Evolutionary conservation across 2,888 invertebrate species (phyloP), one percentile per base, ranked within the genome.

Genomic region (Baccha elongata): DNA sequence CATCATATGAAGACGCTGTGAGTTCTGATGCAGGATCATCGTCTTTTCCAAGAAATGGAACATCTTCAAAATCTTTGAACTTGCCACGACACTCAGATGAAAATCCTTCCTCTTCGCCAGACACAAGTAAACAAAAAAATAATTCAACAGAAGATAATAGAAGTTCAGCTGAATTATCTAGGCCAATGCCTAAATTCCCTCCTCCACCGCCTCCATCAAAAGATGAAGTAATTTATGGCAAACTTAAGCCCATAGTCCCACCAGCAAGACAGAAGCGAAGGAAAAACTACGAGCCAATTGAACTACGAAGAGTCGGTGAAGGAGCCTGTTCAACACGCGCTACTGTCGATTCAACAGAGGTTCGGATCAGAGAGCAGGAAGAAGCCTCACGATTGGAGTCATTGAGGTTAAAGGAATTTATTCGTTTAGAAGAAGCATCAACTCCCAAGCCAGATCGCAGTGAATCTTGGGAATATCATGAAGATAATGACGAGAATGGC

Each of bases 381-480:
- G 87, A 87, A 8, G 87, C 84, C 0, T 69, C 84, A 0, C 88
- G 89, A 4, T 85, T 88, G 13, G 88, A 88, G 42, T 89, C 90
- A 2, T 21, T 89, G 37, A 68, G 86, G n/a, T 69, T 88, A 13
- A 87, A 87, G 2, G 87, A 87, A 44, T 87, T 84, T 55, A 88
- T 87, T 44, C 86, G 86, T 0, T 86, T 84, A 2, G 88, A 86
- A 6, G 88, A 89, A 74, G 86, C 86, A 6, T 85, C 85, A 10
- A 87, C 87, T 0, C 88, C 88, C 0, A 87, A 89, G n/a, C 88
- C 90, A 1, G 89, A 89, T 53, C 88, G 90, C 26, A 90, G 90
- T 84, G 88, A 89, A 3, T 91, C 91, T 0, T 91, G 91, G 91
- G 87, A 88, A 69, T 91, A 90, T 48, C 88, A 87, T 55, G 88